These are phyloP conservation scores for Thalpophila matura DNA, from an alignment of 2,888 invertebrate genomes.

Conservation along the genomic window DNA sequence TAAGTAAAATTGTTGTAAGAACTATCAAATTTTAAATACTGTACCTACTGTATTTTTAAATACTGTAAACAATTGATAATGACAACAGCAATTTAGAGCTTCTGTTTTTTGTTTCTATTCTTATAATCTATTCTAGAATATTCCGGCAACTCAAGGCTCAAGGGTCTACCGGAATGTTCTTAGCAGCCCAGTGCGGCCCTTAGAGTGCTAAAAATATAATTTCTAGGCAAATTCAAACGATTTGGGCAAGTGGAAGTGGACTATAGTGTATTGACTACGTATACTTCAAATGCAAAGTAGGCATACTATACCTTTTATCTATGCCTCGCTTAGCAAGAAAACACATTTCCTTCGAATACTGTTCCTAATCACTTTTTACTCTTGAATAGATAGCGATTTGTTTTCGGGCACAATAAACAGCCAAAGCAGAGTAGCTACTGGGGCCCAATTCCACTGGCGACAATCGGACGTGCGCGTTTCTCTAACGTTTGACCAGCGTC, in stretches of 20 bases:
- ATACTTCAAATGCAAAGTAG: constrained; percentile 39
- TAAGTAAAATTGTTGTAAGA: too few species aligned
- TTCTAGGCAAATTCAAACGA: constrained; percentile 38
- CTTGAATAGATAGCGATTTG: too few species aligned
- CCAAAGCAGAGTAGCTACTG: too few species aligned
- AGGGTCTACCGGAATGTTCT: constrained; percentile 3
- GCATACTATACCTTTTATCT: neutral
- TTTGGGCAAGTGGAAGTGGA: constrained; percentile 1
- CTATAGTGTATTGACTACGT: constrained; percentile 15
- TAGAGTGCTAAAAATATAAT: constrained; percentile 32
- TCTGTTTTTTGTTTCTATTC: constrained; percentile 4
- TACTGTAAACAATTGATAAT: neutral
- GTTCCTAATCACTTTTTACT: too few species aligned
- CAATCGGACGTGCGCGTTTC: too few species aligned
- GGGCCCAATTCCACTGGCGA: too few species aligned
- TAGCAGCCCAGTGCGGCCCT: neutral
- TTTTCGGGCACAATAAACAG: too few species aligned
- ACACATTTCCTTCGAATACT: too few species aligned
- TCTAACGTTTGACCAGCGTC: too few species aligned
- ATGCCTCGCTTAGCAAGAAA: neutral
- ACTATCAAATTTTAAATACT: too few species aligned
- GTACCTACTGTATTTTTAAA: neutral
- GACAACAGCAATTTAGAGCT: neutral
- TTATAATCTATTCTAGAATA: constrained; percentile 12
- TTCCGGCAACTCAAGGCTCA: constrained; percentile 9